Evolutionary conservation across 2,797 vertebrate genomes (phyloP).

Genomic region (Enteromius afrohamiltoni): DNA sequence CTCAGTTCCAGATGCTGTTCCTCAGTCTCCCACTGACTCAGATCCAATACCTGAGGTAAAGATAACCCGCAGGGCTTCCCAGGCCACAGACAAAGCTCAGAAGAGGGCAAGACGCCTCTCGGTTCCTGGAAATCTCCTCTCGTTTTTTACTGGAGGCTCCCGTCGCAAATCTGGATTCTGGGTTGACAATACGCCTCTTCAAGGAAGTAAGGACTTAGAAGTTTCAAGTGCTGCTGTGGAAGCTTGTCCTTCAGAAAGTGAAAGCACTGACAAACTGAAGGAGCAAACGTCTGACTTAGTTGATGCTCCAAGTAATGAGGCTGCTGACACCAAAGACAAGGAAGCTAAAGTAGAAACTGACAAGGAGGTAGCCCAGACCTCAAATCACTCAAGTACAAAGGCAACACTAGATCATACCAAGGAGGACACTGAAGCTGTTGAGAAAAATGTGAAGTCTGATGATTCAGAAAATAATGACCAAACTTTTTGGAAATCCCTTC

Average conservation of each 20-base stretch:
- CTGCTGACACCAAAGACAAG: slow-evolving; percentile 36
- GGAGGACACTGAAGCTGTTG: background rate
- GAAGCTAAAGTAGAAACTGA: slow-evolving; percentile 19
- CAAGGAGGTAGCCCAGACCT: background rate
- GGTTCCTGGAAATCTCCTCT: slow-evolving; percentile 59
- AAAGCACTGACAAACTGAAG: slow-evolving; percentile 16
- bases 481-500: slow-evolving; percentile 39
- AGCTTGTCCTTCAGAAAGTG: background rate
- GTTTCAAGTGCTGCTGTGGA: background rate
- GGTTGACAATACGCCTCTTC: slow-evolving; percentile 43
- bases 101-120: slow-evolving; percentile 62
- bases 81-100: slow-evolving; percentile 53
- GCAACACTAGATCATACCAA: slow-evolving; percentile 41
- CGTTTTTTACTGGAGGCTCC: slow-evolving; percentile 49
- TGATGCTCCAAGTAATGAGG: background rate
- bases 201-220: slow-evolving; percentile 14
- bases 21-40: slow-evolving; percentile 2
- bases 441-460: slow-evolving; percentile 8
- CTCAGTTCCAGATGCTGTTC: slow-evolving; percentile 3
- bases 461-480: slow-evolving; percentile 25
- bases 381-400: background rate
- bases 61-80: slow-evolving; percentile 56
- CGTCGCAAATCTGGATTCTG: slow-evolving; percentile 62
- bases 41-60: slow-evolving; percentile 17
- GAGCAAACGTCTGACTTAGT: slow-evolving; percentile 20